Conservation (phyloP, 2,113 vertebrate genomes). For the Odocoileus hemionus region DNA sequence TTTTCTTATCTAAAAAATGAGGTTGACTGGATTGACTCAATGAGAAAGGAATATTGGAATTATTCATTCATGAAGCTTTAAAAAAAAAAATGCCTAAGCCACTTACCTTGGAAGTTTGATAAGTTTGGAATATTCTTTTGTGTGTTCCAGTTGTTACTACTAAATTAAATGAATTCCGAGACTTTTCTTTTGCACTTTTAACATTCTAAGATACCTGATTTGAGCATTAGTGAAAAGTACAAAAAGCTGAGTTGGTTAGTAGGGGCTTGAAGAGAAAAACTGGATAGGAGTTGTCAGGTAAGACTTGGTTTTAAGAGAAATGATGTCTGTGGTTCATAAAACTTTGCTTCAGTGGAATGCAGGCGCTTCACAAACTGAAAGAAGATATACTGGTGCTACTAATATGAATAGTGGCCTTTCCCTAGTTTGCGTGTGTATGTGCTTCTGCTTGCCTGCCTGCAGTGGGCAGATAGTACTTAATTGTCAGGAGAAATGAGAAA, state of each 20-base stretch:
- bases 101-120: neutral
- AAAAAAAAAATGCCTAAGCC: neutral
- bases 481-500: neutral
- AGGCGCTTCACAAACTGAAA: neutral
- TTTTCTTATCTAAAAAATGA: constrained; percentile 11
- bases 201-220: neutral
- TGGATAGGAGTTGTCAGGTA: neutral
- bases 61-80: neutral
- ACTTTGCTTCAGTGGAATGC: neutral
- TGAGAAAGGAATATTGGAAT: neutral
- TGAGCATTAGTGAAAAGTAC: neutral
- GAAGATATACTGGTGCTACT: neutral
- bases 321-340: neutral
- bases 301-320: neutral
- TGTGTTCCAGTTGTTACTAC: neutral
- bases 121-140: neutral
- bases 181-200: neutral
- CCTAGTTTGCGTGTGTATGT: neutral
- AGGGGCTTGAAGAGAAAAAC: neutral
- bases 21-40: neutral
- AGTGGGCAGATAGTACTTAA: neutral
- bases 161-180: constrained; percentile 5
- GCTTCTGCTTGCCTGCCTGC: neutral
- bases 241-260: neutral
- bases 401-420: neutral